phyloP scores from a whole-genome alignment of 2,797 vertebrate species.

The Coilia nasus region DNA sequence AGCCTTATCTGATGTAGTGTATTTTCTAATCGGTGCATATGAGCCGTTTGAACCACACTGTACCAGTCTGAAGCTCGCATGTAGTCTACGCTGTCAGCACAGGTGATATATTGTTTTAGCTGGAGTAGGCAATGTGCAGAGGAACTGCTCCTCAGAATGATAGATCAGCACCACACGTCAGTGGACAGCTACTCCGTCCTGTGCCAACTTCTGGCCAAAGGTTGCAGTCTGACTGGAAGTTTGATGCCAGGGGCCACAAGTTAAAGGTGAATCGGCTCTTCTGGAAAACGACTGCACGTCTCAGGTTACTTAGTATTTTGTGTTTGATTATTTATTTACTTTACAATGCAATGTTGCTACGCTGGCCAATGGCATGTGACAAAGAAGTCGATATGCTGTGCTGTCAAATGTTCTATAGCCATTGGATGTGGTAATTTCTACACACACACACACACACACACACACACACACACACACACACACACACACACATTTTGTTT shows the following conservation, averaged over 20 bases:
- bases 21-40: not conserved
- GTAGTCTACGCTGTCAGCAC: not conserved
- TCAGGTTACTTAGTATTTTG: not conserved
- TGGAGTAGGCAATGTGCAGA: not conserved
- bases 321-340: not conserved
- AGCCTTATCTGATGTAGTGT: not conserved
- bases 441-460: no score
- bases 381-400: not conserved
- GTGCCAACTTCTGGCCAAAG: not conserved
- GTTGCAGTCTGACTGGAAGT: not conserved
- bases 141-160: not conserved
- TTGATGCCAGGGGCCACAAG: not conserved
- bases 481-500: not conserved
- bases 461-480: no score
- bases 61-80: not conserved
- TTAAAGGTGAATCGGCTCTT: not conserved
- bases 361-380: not conserved
- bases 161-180: constrained; percentile 10
- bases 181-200: not conserved
- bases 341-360: not conserved
- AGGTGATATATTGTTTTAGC: not conserved
- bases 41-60: not conserved
- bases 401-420: not conserved
- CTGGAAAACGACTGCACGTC: not conserved
- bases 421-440: not conserved